Base-by-base conservation (phyloP, 2,113 vertebrate species). In the Fregata magnificens region DNA sequence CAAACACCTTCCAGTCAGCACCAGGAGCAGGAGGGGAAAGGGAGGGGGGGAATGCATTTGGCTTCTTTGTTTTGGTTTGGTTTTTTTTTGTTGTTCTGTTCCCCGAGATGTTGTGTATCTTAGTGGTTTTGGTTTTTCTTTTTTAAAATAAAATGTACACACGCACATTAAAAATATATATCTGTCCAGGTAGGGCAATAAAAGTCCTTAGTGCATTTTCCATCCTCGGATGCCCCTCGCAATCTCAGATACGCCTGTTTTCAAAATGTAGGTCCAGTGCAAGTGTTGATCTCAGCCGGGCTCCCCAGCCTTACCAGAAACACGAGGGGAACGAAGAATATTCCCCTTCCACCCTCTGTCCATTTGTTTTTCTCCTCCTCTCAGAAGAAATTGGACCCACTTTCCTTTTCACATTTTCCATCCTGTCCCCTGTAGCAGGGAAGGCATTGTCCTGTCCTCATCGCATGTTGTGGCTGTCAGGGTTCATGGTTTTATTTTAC, bases 171-270 rank as follows among this genome's bases (percentile, higher is more conserved):
- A 97, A 97, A 96, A 96, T 96, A 97, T 65, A 82, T 42, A 89
- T 95, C 87, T 97, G 92, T 92, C 92, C 91, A 88, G 78, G 74
- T 81, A 95, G 89, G 88, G 82, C 1, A 2, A 62, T 85, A 63
- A 45, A 95, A 94, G 94, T 97, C 88, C 91, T 90, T 98, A 98
- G 97, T 98, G 97, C 97, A 98, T 97, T 95, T 97, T 96, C 88
- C 92, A 74, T 88, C 95, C 44, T 73, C 10, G 61, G 93, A 88
- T 6, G 2, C 79, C 3, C 5, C 82, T 93, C 2, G 0, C 93
- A 47, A 16, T 94, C 59, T 91, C 89, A 96, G 87, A 95, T 65
- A 67, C 0, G n/a, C 79, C 86, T 79, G 59, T 67, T 77, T 74
- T 79, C 67, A 72, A 83, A 85, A 56, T 1, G 19, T 17, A 92